A percentile compares a stretch with the other conserved stretches of the same genome.
Conservation (phyloP, 2,888 invertebrate genomes). For the Trachelus troglodyta region DNA sequence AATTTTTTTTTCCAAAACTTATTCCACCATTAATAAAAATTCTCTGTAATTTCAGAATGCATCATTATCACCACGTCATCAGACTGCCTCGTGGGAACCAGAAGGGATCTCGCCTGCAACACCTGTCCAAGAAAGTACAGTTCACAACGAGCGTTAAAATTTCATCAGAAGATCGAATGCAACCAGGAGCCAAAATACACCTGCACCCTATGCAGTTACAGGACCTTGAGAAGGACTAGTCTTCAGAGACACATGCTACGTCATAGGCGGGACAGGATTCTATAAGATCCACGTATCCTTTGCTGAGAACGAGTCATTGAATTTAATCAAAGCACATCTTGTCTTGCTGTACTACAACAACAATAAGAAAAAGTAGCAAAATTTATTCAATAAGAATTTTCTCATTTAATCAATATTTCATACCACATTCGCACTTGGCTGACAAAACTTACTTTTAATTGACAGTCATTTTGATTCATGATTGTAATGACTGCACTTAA, state of each 20-base stretch:
- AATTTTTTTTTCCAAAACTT: neutral
- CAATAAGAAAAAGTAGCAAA: neutral
- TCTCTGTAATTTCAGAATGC: constrained; percentile 20
- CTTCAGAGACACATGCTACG: constrained; percentile 48
- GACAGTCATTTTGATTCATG: neutral
- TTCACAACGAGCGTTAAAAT: constrained; percentile 39
- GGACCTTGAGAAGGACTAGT: constrained; percentile 46
- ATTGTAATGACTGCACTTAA: neutral
- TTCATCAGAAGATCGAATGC: constrained; percentile 48
- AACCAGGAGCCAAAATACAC: constrained; percentile 43
- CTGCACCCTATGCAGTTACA: constrained; percentile 52
- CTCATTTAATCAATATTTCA: no score
- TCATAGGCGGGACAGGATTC: constrained; percentile 19
- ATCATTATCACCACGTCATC: constrained; percentile 9
- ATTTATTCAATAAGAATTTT: neutral
- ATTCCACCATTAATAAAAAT: neutral
- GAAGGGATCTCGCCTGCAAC: constrained; percentile 34
- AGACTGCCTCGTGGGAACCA: constrained; percentile 13
- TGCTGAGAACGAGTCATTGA: neutral
- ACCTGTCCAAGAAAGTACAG: constrained; percentile 45
- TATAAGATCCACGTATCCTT: neutral
- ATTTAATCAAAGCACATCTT: neutral
- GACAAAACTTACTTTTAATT: neutral
- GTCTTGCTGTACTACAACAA: neutral
- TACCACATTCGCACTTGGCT: neutral